Percentiles rank a stretch among this genome's conserved stretches.
Conservation (phyloP, 1,140 invertebrate genomes). For the Drosophila melanica region DNA sequence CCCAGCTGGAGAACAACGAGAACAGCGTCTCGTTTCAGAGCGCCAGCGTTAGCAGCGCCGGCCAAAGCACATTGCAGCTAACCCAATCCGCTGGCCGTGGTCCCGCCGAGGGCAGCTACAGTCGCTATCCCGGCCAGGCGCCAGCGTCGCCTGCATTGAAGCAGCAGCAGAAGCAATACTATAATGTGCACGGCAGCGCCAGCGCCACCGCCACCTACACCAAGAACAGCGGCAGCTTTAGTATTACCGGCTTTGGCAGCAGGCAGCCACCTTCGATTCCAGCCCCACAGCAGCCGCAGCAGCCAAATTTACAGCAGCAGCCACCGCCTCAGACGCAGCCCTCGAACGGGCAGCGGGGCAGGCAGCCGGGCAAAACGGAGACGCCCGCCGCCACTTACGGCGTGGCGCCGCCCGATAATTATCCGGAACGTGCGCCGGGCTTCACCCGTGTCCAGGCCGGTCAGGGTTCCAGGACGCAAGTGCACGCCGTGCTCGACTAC, state of each 20-base stretch:
- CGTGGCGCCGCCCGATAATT: slow-evolving; percentile 61
- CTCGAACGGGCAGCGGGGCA: slow-evolving; percentile 18
- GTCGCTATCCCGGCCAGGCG: slow-evolving; percentile 54
- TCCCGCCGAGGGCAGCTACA: slow-evolving; percentile 67
- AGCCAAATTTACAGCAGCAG: slow-evolving; percentile 24
- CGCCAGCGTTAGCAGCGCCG: slow-evolving; percentile 47
- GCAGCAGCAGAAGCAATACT: slow-evolving; percentile 63
- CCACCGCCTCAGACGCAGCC: slow-evolving; percentile 22
- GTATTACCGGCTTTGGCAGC: slow-evolving; percentile 73
- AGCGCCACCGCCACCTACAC: slow-evolving; percentile 64
- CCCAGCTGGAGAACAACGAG: slow-evolving; percentile 33
- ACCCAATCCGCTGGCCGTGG: slow-evolving; percentile 58
- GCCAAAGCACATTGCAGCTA: slow-evolving; percentile 56
- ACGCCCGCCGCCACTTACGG: slow-evolving; percentile 67
- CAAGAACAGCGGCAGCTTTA: slow-evolving; percentile 75
- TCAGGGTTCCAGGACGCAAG: slow-evolving; percentile 78
- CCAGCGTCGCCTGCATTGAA: slow-evolving; percentile 16
- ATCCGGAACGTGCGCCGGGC: slow-evolving; percentile 77
- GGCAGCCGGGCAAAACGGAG: slow-evolving; percentile 53
- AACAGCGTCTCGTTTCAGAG: slow-evolving; percentile 67
- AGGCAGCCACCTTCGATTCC: slow-evolving; percentile 34
- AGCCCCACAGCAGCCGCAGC: slow-evolving; percentile 18
- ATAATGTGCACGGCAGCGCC: slow-evolving; percentile 70
- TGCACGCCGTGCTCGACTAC: slow-evolving; percentile 83
- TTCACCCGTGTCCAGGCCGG: slow-evolving; percentile 82